These are phyloP conservation scores for Pseudorectes ferrugineus DNA, from an alignment of 2,113 vertebrate genomes.

Conservation along the genomic window DNA sequence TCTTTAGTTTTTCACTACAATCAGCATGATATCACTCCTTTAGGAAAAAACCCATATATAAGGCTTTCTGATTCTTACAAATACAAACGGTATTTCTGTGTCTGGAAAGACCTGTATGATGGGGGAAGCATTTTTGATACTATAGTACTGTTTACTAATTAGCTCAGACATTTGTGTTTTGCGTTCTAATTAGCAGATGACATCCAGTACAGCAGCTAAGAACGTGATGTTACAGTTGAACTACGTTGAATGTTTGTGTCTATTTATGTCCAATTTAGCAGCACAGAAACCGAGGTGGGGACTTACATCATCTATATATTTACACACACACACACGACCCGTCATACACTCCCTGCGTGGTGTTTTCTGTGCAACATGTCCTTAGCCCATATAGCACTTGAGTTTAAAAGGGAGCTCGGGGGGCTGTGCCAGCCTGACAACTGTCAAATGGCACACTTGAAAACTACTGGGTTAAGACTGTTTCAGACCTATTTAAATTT, in stretches of 20 bases:
- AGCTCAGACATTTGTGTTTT: background rate
- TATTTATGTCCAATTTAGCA: background rate
- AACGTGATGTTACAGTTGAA: background rate
- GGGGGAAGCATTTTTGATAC: background rate
- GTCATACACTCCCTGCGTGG: rapidly evolving
- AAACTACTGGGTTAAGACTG: constrained; percentile 46
- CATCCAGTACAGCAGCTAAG: background rate
- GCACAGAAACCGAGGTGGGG: background rate
- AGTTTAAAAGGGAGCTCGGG: background rate
- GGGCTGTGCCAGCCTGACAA: background rate
- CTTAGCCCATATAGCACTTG: background rate
- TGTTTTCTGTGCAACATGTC: background rate
- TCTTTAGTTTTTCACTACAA: background rate
- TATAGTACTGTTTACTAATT: background rate
- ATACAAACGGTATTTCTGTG: background rate
- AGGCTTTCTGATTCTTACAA: background rate
- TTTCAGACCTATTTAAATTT: constrained; percentile 65
- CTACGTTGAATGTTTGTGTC: background rate
- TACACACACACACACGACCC: rapidly evolving
- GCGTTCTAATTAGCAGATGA: background rate
- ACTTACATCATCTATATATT: rapidly evolving
- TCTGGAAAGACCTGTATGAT: background rate
- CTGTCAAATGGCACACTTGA: background rate
- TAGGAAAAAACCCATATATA: background rate
- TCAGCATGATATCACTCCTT: background rate